These are phyloP conservation scores for Cistogaster globosa DNA, from an alignment of 2,888 invertebrate species.

Conservation along the genomic window DNA sequence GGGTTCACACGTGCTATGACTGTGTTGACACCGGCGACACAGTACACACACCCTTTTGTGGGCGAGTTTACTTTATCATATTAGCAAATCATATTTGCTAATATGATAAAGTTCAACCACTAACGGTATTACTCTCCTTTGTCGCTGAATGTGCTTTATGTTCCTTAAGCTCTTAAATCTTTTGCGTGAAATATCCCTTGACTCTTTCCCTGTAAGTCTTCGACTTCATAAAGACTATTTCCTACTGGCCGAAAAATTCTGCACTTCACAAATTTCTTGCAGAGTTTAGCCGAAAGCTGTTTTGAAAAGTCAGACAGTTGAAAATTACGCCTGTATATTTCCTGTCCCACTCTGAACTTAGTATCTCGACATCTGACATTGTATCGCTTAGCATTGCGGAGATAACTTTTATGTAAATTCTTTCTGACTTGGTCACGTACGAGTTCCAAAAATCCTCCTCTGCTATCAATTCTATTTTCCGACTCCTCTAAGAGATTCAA, in stretches of 20 bases:
- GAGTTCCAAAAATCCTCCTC: background rate
- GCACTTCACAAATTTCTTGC: background rate
- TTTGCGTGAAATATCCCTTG: background rate
- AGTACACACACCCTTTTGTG: too few species aligned
- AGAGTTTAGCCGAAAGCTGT: background rate
- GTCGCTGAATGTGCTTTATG: background rate
- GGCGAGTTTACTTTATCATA: background rate
- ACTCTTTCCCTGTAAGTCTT: background rate
- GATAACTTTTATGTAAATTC: background rate
- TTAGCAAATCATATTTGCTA: constrained; percentile 3
- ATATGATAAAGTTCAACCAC: background rate
- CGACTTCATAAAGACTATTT: background rate
- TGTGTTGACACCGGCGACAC: too few species aligned
- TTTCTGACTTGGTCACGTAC: background rate
- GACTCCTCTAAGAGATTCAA: background rate
- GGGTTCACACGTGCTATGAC: too few species aligned
- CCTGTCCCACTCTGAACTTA: background rate
- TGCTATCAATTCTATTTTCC: background rate
- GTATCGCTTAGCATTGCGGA: background rate
- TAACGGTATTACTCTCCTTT: too few species aligned
- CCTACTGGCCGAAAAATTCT: background rate
- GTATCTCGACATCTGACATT: background rate
- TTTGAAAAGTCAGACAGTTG: background rate
- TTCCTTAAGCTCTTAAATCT: background rate
- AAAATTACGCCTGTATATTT: background rate